Conservation (phyloP, 1,140 invertebrate genomes). For the Stegodyphus dumicola region DNA sequence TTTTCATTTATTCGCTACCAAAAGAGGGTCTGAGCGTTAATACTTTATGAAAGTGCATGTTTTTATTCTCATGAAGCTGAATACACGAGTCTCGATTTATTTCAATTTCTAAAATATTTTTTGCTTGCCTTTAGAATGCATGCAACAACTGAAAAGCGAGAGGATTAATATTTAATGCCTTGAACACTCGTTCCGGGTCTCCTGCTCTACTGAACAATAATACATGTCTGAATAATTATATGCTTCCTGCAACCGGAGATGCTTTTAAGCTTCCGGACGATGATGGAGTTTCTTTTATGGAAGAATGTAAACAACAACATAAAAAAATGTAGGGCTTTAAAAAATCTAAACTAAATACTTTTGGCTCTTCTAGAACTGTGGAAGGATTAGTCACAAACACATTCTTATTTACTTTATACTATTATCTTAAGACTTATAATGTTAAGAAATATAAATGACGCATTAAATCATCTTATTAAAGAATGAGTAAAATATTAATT, state of each 20-base stretch:
- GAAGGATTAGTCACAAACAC: too few species aligned
- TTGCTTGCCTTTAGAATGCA: neutral
- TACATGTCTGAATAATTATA: conserved; percentile 39
- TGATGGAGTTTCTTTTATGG: conserved; percentile 29
- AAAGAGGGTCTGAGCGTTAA: conserved; percentile 12
- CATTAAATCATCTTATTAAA: too few species aligned
- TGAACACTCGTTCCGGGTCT: neutral
- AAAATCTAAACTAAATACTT: too few species aligned
- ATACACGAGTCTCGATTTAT: conserved; percentile 30
- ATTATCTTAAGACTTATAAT: too few species aligned
- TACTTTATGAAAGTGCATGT: conserved; percentile 39
- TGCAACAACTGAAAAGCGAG: conserved; percentile 10
- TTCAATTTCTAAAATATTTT: conserved; percentile 33
- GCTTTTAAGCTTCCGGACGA: conserved; percentile 18
- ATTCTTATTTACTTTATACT: too few species aligned
- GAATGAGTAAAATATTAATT: too few species aligned
- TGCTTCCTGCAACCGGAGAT: neutral
- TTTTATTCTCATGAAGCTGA: conserved; percentile 39
- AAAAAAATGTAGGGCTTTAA: too few species aligned
- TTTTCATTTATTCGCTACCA: conserved; percentile 38
- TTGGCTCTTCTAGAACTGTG: too few species aligned
- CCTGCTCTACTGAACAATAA: conserved; percentile 7
- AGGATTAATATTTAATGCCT: conserved; percentile 34
- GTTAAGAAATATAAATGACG: too few species aligned
- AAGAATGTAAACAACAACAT: neutral